Conservation (phyloP, 2,113 vertebrate species). For the Symphodus melops region DNA sequence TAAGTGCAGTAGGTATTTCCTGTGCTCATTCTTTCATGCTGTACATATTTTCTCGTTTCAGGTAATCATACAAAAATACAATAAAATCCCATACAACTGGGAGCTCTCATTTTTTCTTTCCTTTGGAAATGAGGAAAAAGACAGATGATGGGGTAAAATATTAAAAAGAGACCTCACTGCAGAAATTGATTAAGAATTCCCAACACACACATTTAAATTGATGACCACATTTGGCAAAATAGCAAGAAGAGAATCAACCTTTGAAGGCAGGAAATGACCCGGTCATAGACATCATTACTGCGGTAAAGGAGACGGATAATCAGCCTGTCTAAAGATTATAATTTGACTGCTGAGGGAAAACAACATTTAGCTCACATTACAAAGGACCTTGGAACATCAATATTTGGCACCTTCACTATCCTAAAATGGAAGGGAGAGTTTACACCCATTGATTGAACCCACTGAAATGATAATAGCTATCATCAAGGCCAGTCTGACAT, state of each 20-base stretch:
- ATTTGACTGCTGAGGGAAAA: conserved; percentile 50
- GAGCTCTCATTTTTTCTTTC: conserved; percentile 12
- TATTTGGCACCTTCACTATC: conserved; percentile 30
- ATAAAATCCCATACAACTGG: conserved; percentile 17
- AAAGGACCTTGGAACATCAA: conserved; percentile 43
- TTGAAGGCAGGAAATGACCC: conserved; percentile 59
- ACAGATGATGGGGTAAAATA: conserved; percentile 16
- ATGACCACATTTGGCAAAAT: conserved; percentile 30
- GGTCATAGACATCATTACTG: conserved; percentile 62
- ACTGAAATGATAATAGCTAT: conserved; percentile 40
- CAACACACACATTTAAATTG: conserved; percentile 46
- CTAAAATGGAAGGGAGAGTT: conserved; percentile 24
- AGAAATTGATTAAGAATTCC: conserved; percentile 36
- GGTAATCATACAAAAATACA: too few relatives aligned
- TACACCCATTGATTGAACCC: conserved; percentile 24
- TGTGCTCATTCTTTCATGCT: too few relatives aligned
- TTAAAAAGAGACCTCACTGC: conserved; percentile 40
- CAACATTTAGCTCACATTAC: conserved; percentile 50
- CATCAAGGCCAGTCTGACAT: conserved; percentile 35
- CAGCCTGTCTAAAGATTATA: conserved; percentile 60
- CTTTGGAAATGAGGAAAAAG: conserved; percentile 9
- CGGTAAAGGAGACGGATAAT: conserved; percentile 59
- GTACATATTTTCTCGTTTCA: too few relatives aligned
- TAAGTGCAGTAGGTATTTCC: too few relatives aligned
- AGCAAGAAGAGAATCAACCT: conserved; percentile 45